Conservation (phyloP, 2,888 invertebrate genomes). For the Sphaerophoria rueppellii region DNA sequence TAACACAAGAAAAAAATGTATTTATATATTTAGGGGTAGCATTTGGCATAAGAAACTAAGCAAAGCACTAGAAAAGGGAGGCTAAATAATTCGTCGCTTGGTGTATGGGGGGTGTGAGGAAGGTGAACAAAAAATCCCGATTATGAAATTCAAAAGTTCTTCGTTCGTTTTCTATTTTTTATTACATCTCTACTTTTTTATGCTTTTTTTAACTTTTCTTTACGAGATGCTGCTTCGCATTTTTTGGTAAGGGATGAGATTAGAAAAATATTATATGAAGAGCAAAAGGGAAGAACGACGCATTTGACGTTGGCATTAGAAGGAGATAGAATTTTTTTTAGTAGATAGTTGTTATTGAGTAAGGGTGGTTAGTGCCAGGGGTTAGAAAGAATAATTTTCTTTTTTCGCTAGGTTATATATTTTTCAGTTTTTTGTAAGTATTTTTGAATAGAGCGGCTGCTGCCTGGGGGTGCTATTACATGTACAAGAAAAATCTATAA, state of each 20-base stretch:
- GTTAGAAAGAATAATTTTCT: conserved; percentile 63
- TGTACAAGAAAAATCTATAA: conserved; percentile 67
- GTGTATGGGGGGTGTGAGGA: neutral
- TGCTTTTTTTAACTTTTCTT: conserved; percentile 3
- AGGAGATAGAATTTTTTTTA: conserved; percentile 41
- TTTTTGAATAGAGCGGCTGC: conserved; percentile 64
- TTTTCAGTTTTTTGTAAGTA: conserved; percentile 46
- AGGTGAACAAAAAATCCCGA: conserved; percentile 39
- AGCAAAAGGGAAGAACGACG: conserved; percentile 29
- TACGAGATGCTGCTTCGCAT: conserved; percentile 34
- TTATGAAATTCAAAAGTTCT: conserved; percentile 72
- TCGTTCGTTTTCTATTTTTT: conserved; percentile 63
- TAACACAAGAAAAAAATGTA: conserved; percentile 1
- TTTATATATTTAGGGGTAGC: conserved; percentile 61
- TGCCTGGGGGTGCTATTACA: conserved; percentile 61
- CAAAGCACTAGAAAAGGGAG: conserved; percentile 45
- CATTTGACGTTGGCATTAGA: conserved; percentile 11
- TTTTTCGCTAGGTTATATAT: conserved; percentile 14
- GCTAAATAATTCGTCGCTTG: neutral
- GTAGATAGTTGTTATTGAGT: conserved; percentile 57
- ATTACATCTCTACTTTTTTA: conserved; percentile 62
- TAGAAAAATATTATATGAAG: conserved; percentile 51
- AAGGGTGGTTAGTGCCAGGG: conserved; percentile 46
- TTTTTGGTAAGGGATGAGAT: conserved; percentile 55
- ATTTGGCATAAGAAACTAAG: conserved; percentile 66